phyloP scores from a whole-genome alignment of 2,797 vertebrate genomes.

The Scarus forsteni region DNA sequence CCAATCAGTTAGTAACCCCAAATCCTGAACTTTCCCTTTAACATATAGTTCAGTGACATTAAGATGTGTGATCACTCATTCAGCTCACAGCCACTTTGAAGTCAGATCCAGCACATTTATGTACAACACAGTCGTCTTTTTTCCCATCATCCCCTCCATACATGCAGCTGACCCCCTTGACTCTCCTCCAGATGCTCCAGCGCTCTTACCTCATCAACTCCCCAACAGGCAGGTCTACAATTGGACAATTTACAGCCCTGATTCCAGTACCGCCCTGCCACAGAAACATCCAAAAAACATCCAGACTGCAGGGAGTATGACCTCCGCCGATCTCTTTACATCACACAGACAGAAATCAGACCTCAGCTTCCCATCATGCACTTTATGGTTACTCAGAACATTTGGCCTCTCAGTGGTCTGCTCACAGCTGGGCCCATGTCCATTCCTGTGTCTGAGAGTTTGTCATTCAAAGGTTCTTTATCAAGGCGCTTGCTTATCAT shows the following conservation, averaged over 20 bases:
- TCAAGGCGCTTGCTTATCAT: neutral
- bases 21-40: constrained; percentile 4
- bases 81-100: constrained; percentile 30
- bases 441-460: neutral
- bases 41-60: neutral
- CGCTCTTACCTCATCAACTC: constrained; percentile 16
- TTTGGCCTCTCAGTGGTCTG: neutral
- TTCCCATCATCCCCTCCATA: constrained; percentile 24
- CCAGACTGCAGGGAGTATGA: constrained; percentile 17
- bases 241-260: constrained; percentile 29
- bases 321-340: constrained; percentile 4
- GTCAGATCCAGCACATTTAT: constrained; percentile 20
- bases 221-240: constrained; percentile 15
- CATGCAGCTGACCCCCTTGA: constrained; percentile 19
- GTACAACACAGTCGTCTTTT: constrained; percentile 33
- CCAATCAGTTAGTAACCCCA: neutral
- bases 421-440: neutral
- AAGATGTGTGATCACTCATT: constrained; percentile 1
- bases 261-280: constrained; percentile 1
- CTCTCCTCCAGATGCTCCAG: constrained; percentile 35
- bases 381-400: neutral
- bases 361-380: neutral
- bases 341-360: neutral
- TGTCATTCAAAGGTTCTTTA: neutral
- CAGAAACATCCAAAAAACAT: constrained; percentile 5